A percentile compares a stretch with the other conserved stretches of the same genome.
phyloP scores from a whole-genome alignment of 2,888 invertebrate genomes.

The Rhagophthalmus giganteus region DNA sequence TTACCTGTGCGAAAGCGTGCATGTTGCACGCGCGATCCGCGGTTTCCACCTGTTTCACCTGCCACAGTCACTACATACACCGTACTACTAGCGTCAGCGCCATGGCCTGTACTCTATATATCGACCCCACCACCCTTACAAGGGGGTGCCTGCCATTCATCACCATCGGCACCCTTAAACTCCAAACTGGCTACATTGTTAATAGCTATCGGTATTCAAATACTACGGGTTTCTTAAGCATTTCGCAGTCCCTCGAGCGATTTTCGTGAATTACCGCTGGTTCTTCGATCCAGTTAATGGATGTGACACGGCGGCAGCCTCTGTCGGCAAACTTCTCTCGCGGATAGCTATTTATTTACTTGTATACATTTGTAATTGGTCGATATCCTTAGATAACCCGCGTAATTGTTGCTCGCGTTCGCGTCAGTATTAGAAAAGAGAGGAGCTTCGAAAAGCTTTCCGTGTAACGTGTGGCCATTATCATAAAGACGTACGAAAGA shows the following conservation, averaged over 20 bases:
- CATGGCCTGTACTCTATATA: conserved; percentile 44
- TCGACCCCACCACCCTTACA: conserved; percentile 42
- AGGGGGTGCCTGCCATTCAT: conserved; percentile 45
- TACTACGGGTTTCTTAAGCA: conserved; percentile 5
- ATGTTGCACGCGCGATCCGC: conserved; percentile 42
- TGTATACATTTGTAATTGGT: conserved; percentile 39
- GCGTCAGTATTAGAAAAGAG: not conserved
- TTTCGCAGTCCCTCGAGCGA: conserved; percentile 3
- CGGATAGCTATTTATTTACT: conserved; percentile 39
- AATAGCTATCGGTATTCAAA: conserved; percentile 6
- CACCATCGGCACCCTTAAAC: conserved; percentile 29
- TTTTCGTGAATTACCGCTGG: conserved; percentile 14
- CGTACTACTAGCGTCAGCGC: conserved; percentile 41
- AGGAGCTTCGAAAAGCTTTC: not conserved
- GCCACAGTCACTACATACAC: conserved; percentile 39
- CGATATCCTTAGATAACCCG: conserved; percentile 35
- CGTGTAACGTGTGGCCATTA: not conserved
- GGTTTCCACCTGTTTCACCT: conserved; percentile 41
- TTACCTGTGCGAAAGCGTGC: conserved; percentile 47
- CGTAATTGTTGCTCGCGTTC: conserved; percentile 12
- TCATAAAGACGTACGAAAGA: too few relatives aligned
- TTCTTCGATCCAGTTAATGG: conserved; percentile 28
- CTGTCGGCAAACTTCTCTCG: conserved; percentile 41
- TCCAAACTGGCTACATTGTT: conserved; percentile 2
- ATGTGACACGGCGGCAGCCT: conserved; percentile 40